Conservation (phyloP, 2,888 invertebrate species). For the Magallana nippona region DNA sequence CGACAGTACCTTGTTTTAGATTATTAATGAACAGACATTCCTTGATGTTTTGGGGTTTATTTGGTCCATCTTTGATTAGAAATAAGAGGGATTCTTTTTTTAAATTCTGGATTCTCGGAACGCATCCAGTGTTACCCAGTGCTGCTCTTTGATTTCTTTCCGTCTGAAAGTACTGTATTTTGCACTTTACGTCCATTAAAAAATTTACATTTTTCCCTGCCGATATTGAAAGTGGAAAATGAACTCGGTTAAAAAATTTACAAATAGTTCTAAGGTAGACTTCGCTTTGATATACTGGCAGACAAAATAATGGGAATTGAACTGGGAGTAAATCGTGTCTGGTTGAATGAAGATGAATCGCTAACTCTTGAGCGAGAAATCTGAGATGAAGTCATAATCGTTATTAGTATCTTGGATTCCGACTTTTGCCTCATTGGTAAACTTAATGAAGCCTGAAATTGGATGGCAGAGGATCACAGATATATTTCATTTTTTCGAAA, state of each 20-base stretch:
- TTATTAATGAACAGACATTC: too few species aligned
- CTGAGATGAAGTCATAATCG: slow-evolving; percentile 10
- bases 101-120: not conserved
- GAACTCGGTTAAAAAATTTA: too few species aligned
- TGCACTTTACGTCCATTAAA: not conserved
- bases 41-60: too few species aligned
- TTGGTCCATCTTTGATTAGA: too few species aligned
- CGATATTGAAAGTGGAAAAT: too few species aligned
- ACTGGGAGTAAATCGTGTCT: not conserved
- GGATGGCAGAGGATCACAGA: not conserved
- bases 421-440: not conserved
- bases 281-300: not conserved
- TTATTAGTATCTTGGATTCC: not conserved
- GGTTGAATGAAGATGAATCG: not conserved
- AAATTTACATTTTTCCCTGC: not conserved
- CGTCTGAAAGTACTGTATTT: not conserved
- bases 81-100: too few species aligned
- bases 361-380: not conserved
- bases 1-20: too few species aligned
- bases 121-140: not conserved
- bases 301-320: slow-evolving; percentile 16
- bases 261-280: not conserved
- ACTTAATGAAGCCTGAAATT: slow-evolving; percentile 4
- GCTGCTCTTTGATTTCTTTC: not conserved
- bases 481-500: not conserved